A percentile compares a stretch with the other conserved stretches of the same genome.
Evolutionary conservation across 1,140 invertebrate genomes (phyloP).

Genomic region (Paracyclopina nana): DNA sequence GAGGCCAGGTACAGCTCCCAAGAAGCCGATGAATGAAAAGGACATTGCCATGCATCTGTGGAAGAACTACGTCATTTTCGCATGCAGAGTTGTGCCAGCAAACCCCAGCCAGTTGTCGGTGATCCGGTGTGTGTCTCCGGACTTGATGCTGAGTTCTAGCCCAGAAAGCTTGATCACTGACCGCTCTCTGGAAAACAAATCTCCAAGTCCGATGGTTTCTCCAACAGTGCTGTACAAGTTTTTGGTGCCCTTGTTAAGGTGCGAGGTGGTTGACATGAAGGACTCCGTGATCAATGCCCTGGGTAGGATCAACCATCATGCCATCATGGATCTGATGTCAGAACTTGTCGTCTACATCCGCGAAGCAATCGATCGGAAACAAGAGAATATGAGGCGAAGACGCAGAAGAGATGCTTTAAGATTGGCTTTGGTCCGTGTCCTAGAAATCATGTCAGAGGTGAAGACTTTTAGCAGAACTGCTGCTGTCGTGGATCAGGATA

Average conservation of each 20-base stretch:
- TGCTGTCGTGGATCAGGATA: constrained; percentile 12
- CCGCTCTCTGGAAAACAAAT: constrained; percentile 35
- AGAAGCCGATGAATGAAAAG: constrained; percentile 69
- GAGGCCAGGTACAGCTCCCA: constrained; percentile 42
- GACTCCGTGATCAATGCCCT: constrained; percentile 80
- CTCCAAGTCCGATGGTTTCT: constrained; percentile 29
- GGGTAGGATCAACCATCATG: constrained; percentile 74
- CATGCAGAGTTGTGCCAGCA: constrained; percentile 73
- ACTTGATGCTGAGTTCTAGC: constrained; percentile 62
- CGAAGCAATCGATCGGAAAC: constrained; percentile 90
- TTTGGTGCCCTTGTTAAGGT: constrained; percentile 57
- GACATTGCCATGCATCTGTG: constrained; percentile 82
- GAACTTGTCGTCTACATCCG: constrained; percentile 73
- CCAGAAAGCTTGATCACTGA: constrained; percentile 63
- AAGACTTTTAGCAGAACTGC: constrained; percentile 52
- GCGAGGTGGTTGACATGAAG: constrained; percentile 74
- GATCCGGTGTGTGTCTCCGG: constrained; percentile 71
- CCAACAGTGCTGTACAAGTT: constrained; percentile 74
- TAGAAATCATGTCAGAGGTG: constrained; percentile 77
- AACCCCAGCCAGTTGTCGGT: constrained; percentile 55
- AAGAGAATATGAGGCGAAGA: constrained; percentile 79
- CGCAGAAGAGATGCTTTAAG: constrained; percentile 75
- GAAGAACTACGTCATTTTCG: constrained; percentile 88
- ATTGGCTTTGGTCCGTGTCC: constrained; percentile 65
- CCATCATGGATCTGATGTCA: constrained; percentile 86